Evolutionary conservation across 2,797 vertebrate genomes (phyloP).

Genomic region (Schizopygopsis pylzovi): DNA sequence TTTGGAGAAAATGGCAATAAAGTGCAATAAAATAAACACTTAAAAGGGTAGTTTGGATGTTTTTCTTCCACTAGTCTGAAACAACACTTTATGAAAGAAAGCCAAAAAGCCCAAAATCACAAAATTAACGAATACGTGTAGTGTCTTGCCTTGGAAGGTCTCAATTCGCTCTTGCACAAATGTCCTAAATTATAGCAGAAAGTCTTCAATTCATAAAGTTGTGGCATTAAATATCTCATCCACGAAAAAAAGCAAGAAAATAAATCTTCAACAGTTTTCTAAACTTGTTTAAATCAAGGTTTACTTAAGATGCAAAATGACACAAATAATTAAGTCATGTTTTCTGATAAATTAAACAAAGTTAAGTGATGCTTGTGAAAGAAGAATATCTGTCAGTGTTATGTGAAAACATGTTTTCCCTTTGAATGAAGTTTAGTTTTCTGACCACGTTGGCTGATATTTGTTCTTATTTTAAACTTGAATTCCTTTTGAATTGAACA

Average conservation of each 20-base stretch:
- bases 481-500: background rate
- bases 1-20: background rate
- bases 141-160: background rate
- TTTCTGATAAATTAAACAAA: background rate
- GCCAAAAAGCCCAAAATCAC: background rate
- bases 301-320: background rate
- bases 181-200: background rate
- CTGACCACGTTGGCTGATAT: background rate
- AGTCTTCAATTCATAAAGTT: background rate
- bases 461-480: background rate
- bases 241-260: too few species aligned
- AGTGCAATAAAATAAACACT: background rate
- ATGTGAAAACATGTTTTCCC: background rate
- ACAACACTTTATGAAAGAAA: background rate
- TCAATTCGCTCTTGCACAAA: background rate
- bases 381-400: background rate
- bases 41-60: background rate
- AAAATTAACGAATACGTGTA: background rate
- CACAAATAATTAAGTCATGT: background rate
- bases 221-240: background rate
- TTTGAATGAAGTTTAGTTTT: background rate
- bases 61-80: background rate
- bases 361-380: background rate
- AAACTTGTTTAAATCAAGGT: background rate
- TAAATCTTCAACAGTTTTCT: background rate